A percentile compares a stretch with the other conserved stretches of the same genome.
phyloP scores from a whole-genome alignment of 2,888 invertebrate species.

The Ophonus ardosiacus region DNA sequence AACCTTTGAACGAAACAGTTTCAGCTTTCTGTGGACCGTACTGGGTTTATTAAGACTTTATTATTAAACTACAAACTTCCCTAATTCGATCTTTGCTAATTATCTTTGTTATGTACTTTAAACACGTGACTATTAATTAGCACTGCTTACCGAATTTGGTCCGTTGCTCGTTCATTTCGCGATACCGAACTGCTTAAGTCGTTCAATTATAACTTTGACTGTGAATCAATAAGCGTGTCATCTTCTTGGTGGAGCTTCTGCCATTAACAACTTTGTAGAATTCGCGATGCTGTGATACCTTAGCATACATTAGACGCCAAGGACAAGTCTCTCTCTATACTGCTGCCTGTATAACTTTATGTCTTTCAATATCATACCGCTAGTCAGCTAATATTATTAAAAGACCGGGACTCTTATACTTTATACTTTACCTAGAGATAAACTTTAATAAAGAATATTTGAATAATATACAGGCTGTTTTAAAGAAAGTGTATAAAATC shows the following conservation, averaged over 20 bases:
- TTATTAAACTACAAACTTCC: conserved; percentile 41
- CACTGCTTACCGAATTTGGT: conserved; percentile 48
- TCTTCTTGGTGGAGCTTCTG: conserved; percentile 4
- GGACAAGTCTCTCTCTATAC: not conserved
- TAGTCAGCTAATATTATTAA: not conserved
- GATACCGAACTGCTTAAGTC: conserved; percentile 58
- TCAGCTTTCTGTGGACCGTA: conserved; percentile 7
- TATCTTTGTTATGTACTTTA: conserved; percentile 57
- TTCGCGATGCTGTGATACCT: conserved; percentile 19
- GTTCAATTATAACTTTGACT: conserved; percentile 62
- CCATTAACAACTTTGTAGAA: conserved; percentile 46
- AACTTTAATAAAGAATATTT: not conserved
- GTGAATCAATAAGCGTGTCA: conserved; percentile 61
- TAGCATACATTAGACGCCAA: not conserved
- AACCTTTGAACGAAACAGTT: conserved; percentile 24
- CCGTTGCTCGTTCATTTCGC: conserved; percentile 48
- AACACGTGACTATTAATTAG: conserved; percentile 62
- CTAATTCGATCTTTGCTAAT: conserved; percentile 55
- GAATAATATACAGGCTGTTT: too few relatives aligned
- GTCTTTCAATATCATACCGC: not conserved
- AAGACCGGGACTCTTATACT: not conserved
- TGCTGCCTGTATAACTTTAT: not conserved
- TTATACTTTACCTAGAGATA: not conserved
- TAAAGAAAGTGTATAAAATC: too few relatives aligned
- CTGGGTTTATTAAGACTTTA: conserved; percentile 26